Percentiles rank a stretch among this genome's conserved stretches.
Evolutionary conservation across 2,113 vertebrate genomes (phyloP).

Genomic region (Lagopus muta): DNA sequence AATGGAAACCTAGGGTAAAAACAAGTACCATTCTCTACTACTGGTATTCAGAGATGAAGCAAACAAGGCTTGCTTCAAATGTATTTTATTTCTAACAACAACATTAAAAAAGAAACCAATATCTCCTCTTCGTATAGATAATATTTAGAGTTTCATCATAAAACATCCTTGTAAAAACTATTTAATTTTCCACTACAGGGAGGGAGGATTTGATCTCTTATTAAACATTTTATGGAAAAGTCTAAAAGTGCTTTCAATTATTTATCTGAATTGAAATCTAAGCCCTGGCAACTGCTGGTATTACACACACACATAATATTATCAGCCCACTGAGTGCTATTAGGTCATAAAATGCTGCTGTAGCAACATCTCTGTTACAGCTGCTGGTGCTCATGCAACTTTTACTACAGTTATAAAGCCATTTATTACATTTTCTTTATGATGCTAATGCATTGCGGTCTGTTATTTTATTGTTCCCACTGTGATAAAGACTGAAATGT

Average conservation of each 20-base stretch:
- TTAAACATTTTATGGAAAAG: conserved; percentile 83
- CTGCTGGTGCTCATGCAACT: conserved; percentile 80
- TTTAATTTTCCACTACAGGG: conserved; percentile 78
- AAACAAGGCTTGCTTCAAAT: conserved; percentile 4
- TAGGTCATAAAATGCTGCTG: conserved; percentile 77
- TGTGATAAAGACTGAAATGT: conserved; percentile 79
- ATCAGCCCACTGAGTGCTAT: conserved; percentile 80
- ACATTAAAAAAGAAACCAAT: background rate
- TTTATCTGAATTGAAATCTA: conserved; percentile 80
- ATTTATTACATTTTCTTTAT: conserved; percentile 86
- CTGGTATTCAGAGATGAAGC: conserved; percentile 13
- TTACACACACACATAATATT: conserved; percentile 73
- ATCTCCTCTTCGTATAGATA: conserved; percentile 20
- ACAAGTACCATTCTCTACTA: background rate
- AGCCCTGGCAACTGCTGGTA: conserved; percentile 74
- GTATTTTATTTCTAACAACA: conserved; percentile 54
- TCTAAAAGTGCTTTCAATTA: conserved; percentile 82
- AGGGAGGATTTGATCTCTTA: conserved; percentile 79
- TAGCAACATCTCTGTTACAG: conserved; percentile 79
- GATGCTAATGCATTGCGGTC: conserved; percentile 80
- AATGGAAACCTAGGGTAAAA: background rate
- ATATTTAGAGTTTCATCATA: conserved; percentile 58
- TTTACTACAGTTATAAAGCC: conserved; percentile 84
- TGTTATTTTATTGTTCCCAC: conserved; percentile 83
- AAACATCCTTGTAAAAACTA: conserved; percentile 77